These are phyloP conservation scores for Nilaparvata lugens DNA, from an alignment of 1,140 invertebrate species.

Conservation along the genomic window DNA sequence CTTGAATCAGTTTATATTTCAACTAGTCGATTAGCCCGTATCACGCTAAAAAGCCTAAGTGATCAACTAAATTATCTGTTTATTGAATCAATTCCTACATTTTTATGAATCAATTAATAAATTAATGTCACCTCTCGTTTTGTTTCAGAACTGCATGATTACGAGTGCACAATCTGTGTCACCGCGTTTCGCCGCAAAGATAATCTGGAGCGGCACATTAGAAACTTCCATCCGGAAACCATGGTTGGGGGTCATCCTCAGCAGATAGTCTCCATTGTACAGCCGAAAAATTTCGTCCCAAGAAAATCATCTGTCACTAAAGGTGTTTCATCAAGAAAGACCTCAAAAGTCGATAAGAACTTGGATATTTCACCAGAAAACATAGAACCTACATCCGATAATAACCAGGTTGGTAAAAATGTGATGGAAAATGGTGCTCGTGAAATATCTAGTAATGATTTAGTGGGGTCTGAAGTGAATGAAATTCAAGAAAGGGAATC, in stretches of 20 bases:
- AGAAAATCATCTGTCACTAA: not conserved
- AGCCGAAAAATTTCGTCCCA: not conserved
- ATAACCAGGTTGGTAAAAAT: not conserved
- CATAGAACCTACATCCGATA: not conserved
- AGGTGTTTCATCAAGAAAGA: not conserved
- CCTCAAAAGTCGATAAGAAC: not conserved
- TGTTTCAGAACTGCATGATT: conserved; percentile 25
- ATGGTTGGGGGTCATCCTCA: not conserved
- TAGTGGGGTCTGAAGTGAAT: not conserved
- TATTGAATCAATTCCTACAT: too few species aligned
- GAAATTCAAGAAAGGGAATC: not conserved
- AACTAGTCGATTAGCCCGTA: too few species aligned
- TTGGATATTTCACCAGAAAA: not conserved
- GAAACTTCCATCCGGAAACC: conserved; percentile 47
- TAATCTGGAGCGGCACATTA: conserved; percentile 51
- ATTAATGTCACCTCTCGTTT: not conserved
- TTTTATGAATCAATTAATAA: too few species aligned
- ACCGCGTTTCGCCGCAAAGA: conserved; percentile 49
- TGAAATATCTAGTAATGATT: too few species aligned
- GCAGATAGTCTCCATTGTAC: not conserved
- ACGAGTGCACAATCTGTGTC: conserved; percentile 47
- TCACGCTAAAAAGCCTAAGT: too few species aligned
- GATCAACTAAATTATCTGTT: too few species aligned
- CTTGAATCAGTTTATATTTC: too few species aligned
- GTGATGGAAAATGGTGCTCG: not conserved